Base-by-base conservation (phyloP, 2,797 vertebrate genomes). In the Malacoraja senta region DNA sequence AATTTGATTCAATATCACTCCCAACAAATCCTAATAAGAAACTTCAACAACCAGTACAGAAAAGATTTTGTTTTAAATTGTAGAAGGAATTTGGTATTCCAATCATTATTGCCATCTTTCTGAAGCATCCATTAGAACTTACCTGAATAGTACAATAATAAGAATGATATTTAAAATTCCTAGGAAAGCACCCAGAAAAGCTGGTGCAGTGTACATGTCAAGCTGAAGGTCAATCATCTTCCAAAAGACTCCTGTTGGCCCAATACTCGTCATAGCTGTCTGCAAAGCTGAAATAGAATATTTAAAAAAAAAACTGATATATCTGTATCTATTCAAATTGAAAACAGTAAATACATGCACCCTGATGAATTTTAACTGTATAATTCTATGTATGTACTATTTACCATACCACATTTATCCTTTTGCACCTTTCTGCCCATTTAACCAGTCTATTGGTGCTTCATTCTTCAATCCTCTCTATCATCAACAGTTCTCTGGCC, bases 161-260 rank as follows among this genome's bases (percentile, higher is more conserved):
- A 99, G 95, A 94, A 98, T 95, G 94, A 99, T 97, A 95, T 99
- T 99, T 95, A 98, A 93, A 95, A 98, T 13, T 78, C 98, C 98
- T 84, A 99, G 96, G 58, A 95, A 93, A 76, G 97, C 97, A 10
- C 97, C 97, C 94, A 99, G 96, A 93, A 99, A 94, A 29, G 98
- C 98, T 0, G 99, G 99, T 93, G 97, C 94, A 0, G 99, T 99
- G 95, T 99, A 99, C 98, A 99, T 99, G 96, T 99, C 98, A 94
- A 99, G 93, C 95, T 97, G 96, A 94, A 99, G 97, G 63, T 94
- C 65, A 88, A 99, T 94, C 72, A 95, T 0, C 63, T 96, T 93
- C 94, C 99, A 96, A 0, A 94, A 97, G 93, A 98, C n/a, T 17
- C 99, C 98, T 0, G 95, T 94, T 95, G 99, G 98, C 17, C 98